Conservation (phyloP, 1,140 invertebrate genomes). For the Andricus grossulariae region DNA sequence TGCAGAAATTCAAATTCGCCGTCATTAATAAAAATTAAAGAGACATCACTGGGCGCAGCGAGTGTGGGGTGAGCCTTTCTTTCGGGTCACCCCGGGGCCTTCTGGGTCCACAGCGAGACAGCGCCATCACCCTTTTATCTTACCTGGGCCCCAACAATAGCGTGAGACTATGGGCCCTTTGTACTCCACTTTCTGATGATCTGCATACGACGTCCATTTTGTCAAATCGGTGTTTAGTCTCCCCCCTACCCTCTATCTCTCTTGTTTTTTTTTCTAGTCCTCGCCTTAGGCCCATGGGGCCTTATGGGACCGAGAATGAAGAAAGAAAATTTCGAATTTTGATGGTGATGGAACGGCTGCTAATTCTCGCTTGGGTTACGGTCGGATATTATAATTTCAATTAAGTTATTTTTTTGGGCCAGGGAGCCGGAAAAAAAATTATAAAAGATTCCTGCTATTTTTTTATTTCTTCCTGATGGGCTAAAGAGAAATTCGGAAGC, state of each 20-base stretch:
- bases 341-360: background rate
- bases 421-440: too few species aligned
- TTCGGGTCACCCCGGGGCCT: conserved; percentile 35
- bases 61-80: conserved; percentile 60
- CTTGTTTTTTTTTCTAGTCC: conserved; percentile 36
- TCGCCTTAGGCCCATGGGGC: background rate
- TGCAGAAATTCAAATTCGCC: conserved; percentile 75
- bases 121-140: conserved; percentile 70
- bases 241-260: conserved; percentile 2
- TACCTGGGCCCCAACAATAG: conserved; percentile 73
- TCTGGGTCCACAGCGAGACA: conserved; percentile 33
- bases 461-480: too few species aligned
- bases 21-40: conserved; percentile 78
- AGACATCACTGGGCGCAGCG: conserved; percentile 68
- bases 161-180: conserved; percentile 75
- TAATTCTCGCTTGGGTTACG: background rate
- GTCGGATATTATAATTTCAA: too few species aligned
- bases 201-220: conserved; percentile 62
- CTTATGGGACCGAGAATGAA: background rate
- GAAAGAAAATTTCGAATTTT: background rate
- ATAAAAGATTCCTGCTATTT: too few species aligned
- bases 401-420: too few species aligned
- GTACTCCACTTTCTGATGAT: conserved; percentile 70
- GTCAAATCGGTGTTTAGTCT: conserved; percentile 27
- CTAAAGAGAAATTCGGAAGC: too few species aligned